Conservation (phyloP, 2,113 vertebrate genomes). For the Leptobrachium ailaonicum region DNA sequence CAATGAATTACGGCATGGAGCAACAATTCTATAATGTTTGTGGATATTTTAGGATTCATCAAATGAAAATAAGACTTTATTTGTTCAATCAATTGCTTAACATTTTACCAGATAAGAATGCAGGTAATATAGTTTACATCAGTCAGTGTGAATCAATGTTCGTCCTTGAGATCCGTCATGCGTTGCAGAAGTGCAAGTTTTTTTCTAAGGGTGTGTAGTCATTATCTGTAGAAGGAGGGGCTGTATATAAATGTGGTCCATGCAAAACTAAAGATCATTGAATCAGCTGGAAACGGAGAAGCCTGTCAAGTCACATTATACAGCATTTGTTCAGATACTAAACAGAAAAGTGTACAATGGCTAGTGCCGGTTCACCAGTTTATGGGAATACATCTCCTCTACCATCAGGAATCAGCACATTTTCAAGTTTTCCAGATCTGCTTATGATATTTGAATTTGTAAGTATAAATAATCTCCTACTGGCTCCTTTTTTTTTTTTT, state of each 20-base stretch:
- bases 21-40: too few relatives aligned
- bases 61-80: too few relatives aligned
- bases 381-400: conserved; percentile 17
- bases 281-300: neutral
- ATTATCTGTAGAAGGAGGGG: neutral
- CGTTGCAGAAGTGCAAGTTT: too few relatives aligned
- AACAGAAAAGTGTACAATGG: conserved; percentile 8
- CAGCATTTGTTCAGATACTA: neutral
- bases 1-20: too few relatives aligned
- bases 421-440: conserved; percentile 3
- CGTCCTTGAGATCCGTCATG: too few relatives aligned
- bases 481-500: too few relatives aligned
- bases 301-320: neutral
- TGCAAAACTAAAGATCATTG: neutral
- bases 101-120: too few relatives aligned
- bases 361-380: conserved; percentile 6
- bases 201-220: too few relatives aligned
- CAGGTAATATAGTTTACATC: too few relatives aligned
- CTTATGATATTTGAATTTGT: conserved; percentile 37
- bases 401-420: conserved; percentile 14
- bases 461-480: conserved; percentile 1
- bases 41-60: too few relatives aligned
- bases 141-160: too few relatives aligned
- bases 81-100: too few relatives aligned
- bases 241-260: neutral